Evolutionary conservation across 2,113 vertebrate species (phyloP).

Genomic region (Seriola quinqueradiata): DNA sequence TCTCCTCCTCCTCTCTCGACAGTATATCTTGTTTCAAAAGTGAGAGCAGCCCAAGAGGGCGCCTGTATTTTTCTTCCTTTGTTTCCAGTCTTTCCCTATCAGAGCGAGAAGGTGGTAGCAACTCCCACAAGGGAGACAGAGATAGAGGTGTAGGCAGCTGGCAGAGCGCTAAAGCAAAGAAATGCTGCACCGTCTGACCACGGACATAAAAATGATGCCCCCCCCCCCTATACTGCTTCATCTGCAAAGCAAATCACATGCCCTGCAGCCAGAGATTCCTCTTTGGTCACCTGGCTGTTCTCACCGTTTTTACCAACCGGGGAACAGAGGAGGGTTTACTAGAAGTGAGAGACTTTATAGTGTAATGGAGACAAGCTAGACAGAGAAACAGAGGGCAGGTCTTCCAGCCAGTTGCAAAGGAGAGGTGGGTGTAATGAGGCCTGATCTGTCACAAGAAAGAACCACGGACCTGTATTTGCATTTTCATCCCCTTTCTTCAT

Average conservation of each 20-base stretch:
- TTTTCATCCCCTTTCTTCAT: constrained; percentile 73
- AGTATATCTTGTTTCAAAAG: constrained; percentile 73
- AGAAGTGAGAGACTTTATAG: constrained; percentile 59
- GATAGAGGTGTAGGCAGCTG: constrained; percentile 67
- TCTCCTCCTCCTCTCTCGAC: constrained; percentile 58
- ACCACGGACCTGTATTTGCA: constrained; percentile 83
- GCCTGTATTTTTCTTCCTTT: constrained; percentile 73
- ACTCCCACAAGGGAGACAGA: constrained; percentile 65
- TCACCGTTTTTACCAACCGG: constrained; percentile 57
- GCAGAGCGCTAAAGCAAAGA: constrained; percentile 67
- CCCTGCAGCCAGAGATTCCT: constrained; percentile 51
- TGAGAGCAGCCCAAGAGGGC: constrained; percentile 62
- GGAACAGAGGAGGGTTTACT: constrained; percentile 65
- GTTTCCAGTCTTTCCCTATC: constrained; percentile 71
- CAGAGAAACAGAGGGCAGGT: constrained; percentile 57
- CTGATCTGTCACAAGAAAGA: constrained; percentile 84
- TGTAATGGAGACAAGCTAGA: constrained; percentile 55
- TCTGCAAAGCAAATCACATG: constrained; percentile 68
- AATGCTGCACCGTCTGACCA: constrained; percentile 62
- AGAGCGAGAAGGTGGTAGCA: constrained; percentile 70
- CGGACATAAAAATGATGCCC: constrained; percentile 54
- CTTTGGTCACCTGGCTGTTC: constrained; percentile 74
- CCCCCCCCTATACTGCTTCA: constrained; percentile 27
- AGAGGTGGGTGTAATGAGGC: constrained; percentile 86
- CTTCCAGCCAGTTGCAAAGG: constrained; percentile 82